phyloP scores from a whole-genome alignment of 1,140 invertebrate species.

The Harpegnathos saltator region DNA sequence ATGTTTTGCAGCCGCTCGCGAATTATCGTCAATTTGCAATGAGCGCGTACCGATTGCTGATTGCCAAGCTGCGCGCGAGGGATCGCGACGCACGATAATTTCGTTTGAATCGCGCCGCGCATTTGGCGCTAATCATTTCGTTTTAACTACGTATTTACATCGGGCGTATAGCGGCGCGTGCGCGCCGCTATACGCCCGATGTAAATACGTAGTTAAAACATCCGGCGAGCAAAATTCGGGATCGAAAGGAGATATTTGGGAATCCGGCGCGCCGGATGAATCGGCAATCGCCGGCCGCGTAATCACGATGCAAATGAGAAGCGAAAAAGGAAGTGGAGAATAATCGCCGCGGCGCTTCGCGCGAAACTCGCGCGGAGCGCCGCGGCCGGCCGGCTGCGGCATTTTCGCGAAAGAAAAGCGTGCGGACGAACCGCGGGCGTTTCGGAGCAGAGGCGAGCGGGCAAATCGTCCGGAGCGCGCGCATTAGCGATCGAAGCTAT shows the following conservation, averaged over 20 bases:
- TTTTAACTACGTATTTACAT: conserved; percentile 56
- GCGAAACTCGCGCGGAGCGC: too few relatives aligned
- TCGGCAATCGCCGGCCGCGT: not conserved
- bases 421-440: too few relatives aligned
- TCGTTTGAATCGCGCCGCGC: conserved; percentile 51
- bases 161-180: not conserved
- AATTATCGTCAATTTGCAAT: conserved; percentile 52
- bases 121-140: conserved; percentile 53
- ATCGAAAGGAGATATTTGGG: conserved; percentile 16
- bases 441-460: too few relatives aligned
- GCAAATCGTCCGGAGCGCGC: too few relatives aligned
- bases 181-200: too few relatives aligned
- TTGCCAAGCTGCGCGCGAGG: conserved; percentile 20
- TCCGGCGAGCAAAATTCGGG: conserved; percentile 24
- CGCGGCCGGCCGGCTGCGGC: too few relatives aligned
- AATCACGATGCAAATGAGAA: too few relatives aligned
- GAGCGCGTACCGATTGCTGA: conserved; percentile 36
- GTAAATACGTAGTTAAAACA: too few relatives aligned
- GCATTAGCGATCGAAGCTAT: too few relatives aligned
- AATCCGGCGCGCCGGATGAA: not conserved
- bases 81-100: conserved; percentile 49
- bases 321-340: too few relatives aligned
- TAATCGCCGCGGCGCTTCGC: too few relatives aligned
- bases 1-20: conserved; percentile 40
- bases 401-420: too few relatives aligned